Evolutionary conservation across 2,113 vertebrate genomes (phyloP).

Genomic region (Chaetodon auriga): DNA sequence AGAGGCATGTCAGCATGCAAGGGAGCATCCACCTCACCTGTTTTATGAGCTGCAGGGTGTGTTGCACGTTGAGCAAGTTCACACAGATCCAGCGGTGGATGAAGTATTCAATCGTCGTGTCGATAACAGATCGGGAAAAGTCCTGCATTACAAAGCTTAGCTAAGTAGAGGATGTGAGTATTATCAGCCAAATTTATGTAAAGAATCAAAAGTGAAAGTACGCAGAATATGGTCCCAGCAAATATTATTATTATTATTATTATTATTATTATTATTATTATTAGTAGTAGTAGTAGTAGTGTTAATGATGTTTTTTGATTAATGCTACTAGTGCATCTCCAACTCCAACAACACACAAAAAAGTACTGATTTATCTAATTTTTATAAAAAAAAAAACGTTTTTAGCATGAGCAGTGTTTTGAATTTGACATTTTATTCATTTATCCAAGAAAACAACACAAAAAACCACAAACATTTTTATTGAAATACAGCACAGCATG

Average conservation of each 20-base stretch:
- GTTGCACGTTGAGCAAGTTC: constrained; percentile 12
- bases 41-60: constrained; percentile 14
- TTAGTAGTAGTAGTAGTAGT: no score
- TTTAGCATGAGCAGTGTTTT: background rate
- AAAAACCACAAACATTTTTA: background rate
- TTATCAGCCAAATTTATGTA: no score
- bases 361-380: background rate
- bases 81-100: background rate
- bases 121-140: background rate
- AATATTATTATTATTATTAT: no score
- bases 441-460: background rate
- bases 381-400: no score
- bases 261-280: no score
- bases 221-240: no score
- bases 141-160: background rate
- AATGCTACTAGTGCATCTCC: no score
- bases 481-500: background rate
- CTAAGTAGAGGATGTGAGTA: no score
- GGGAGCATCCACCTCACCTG: background rate
- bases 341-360: background rate
- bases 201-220: no score
- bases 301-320: no score
- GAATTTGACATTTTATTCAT: background rate
- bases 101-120: no score
- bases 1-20: background rate